phyloP scores from a whole-genome alignment of 2,113 vertebrate genomes.

The Ceuthmochares aereus region DNA sequence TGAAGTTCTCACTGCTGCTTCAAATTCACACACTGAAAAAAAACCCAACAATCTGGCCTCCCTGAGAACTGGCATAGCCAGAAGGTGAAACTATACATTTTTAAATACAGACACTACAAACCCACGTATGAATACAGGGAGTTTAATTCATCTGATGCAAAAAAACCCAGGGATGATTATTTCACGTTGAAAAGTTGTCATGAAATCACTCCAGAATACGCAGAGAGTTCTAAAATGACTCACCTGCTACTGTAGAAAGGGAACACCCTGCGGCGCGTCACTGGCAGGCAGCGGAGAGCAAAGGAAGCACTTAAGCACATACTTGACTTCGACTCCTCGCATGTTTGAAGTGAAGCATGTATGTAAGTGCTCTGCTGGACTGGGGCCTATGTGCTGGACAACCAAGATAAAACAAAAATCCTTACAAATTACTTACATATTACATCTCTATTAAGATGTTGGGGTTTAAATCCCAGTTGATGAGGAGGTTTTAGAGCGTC shows the following conservation, averaged over 20 bases:
- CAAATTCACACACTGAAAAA: conserved; percentile 1
- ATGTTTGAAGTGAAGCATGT: conserved; percentile 35
- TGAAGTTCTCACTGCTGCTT: neutral
- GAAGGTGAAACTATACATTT: neutral
- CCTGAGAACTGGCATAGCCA: neutral
- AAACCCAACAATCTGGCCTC: neutral
- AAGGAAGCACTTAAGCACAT: conserved; percentile 46
- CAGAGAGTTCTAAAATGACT: conserved; percentile 13
- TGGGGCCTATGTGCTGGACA: neutral
- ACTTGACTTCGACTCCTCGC: conserved; percentile 38
- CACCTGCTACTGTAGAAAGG: conserved; percentile 28
- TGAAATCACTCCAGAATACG: neutral
- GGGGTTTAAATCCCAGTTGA: neutral
- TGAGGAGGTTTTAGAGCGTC: neutral
- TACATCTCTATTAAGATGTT: neutral
- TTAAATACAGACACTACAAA: neutral
- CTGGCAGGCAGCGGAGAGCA: neutral
- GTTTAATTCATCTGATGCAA: conserved; percentile 8
- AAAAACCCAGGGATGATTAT: neutral
- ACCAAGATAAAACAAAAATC: neutral
- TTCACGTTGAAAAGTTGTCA: conserved; percentile 25
- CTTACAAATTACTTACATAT: neutral
- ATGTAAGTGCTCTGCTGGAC: conserved; percentile 59
- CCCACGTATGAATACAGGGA: rapidly evolving
- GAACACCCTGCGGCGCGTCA: neutral